These are phyloP conservation scores for Ornithorhynchus anatinus DNA, from an alignment of 2,113 vertebrate species.

Conservation along the genomic window DNA sequence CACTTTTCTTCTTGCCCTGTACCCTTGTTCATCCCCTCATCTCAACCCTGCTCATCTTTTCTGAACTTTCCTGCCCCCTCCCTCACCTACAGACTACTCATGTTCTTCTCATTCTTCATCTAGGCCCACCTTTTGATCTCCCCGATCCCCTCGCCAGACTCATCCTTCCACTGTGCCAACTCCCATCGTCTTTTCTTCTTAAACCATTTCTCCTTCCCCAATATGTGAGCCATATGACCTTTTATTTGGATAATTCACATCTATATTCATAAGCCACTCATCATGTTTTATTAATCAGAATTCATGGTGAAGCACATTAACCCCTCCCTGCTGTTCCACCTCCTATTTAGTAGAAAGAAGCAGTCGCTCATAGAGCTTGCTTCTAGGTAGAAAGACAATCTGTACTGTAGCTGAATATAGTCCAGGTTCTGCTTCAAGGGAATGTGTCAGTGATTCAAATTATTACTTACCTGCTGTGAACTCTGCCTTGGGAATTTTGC, in stretches of 20 bases:
- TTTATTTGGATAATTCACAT: slow-evolving; percentile 66
- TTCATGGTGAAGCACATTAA: slow-evolving; percentile 54
- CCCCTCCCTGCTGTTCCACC: slow-evolving; percentile 43
- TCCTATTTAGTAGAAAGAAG: slow-evolving; percentile 31
- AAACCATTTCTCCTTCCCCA: slow-evolving; percentile 56
- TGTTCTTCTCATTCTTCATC: background rate
- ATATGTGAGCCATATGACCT: slow-evolving; percentile 37
- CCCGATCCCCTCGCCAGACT: background rate
- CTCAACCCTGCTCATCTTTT: background rate
- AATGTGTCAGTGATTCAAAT: background rate
- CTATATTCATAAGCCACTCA: slow-evolving; percentile 70
- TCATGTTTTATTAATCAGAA: slow-evolving; percentile 68
- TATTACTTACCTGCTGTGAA: background rate
- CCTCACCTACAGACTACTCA: background rate
- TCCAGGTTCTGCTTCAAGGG: background rate
- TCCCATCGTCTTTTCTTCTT: slow-evolving; percentile 21
- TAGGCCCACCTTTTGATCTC: background rate
- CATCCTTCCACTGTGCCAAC: background rate
- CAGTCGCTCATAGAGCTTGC: background rate
- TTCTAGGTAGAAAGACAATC: background rate
- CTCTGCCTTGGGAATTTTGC: background rate
- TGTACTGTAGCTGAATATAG: background rate
- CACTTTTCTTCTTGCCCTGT: too few relatives aligned
- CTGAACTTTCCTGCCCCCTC: background rate
- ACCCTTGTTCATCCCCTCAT: too few relatives aligned